Percentiles rank a stretch among this genome's conserved stretches.
phyloP scores from a whole-genome alignment of 2,113 vertebrate species.

The Halichoeres trimaculatus region DNA sequence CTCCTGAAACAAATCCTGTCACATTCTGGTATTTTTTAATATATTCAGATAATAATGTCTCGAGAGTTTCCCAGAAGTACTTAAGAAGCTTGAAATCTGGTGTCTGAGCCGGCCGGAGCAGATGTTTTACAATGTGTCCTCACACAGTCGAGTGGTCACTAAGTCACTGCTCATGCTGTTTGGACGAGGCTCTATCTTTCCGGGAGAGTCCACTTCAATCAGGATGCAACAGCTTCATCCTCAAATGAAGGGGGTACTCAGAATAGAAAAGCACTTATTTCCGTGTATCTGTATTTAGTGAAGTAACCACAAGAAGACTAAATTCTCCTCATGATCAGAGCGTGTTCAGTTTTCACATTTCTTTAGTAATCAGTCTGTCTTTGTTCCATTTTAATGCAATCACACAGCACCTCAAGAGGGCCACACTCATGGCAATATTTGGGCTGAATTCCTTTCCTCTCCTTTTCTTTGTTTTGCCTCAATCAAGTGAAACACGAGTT shows the following conservation, averaged over 20 bases:
- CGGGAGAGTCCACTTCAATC: conserved; percentile 68
- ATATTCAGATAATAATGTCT: conserved; percentile 43
- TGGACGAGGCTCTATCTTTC: conserved; percentile 3
- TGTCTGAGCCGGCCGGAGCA: not conserved
- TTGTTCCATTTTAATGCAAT: not conserved
- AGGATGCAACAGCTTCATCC: conserved; percentile 40
- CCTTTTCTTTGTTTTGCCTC: conserved; percentile 11
- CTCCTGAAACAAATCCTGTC: not conserved
- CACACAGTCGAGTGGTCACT: conserved; percentile 34
- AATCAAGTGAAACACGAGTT: conserved; percentile 90
- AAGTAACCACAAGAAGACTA: not conserved
- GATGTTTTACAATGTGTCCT: conserved; percentile 11
- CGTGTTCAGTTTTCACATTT: not conserved
- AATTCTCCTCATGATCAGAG: not conserved
- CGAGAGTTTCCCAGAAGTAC: conserved; percentile 12
- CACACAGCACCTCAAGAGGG: not conserved
- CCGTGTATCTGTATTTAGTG: conserved; percentile 25
- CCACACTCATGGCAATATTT: not conserved
- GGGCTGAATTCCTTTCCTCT: not conserved
- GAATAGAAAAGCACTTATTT: conserved; percentile 61
- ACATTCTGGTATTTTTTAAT: conserved; percentile 6
- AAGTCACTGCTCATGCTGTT: not conserved
- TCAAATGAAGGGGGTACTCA: conserved; percentile 29
- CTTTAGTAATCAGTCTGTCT: not conserved
- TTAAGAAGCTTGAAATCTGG: conserved; percentile 35